Evolutionary conservation across 35 echinoderm and acorn worm genomes (phyloP).

Genomic region (Stichopus chloronotus): DNA sequence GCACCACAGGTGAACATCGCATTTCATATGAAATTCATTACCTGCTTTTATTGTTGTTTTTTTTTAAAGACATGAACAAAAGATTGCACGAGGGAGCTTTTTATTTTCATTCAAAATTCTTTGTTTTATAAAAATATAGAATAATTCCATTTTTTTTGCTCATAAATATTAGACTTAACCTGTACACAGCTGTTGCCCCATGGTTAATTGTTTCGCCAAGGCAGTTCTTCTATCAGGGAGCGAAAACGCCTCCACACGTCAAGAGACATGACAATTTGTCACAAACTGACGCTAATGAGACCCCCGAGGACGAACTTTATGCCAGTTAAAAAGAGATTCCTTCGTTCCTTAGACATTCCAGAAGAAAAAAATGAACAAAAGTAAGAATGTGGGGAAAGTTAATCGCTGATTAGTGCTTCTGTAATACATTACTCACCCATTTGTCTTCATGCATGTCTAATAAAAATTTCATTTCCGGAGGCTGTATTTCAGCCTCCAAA

Average conservation of each 20-base stretch:
- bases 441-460: constrained; percentile 4
- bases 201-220: background rate
- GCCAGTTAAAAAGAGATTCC: constrained; percentile 11
- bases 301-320: background rate
- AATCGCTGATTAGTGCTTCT: background rate
- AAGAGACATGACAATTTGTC: constrained; percentile 30
- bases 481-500: background rate
- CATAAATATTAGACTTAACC: background rate
- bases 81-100: background rate
- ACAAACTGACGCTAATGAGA: constrained; percentile 41
- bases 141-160: background rate
- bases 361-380: background rate
- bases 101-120: background rate
- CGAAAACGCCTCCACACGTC: background rate
- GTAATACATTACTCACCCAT: background rate
- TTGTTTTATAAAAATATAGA: background rate
- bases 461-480: constrained; percentile 6
- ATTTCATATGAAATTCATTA: too few species aligned
- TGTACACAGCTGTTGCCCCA: background rate
- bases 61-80: too few species aligned
- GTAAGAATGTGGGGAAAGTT: background rate
- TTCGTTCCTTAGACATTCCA: background rate
- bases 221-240: background rate
- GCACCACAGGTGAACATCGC: too few species aligned
- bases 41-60: too few species aligned